These are phyloP conservation scores for Corbicula japonica DNA, from an alignment of 2,888 invertebrate species.

Conservation along the genomic window DNA sequence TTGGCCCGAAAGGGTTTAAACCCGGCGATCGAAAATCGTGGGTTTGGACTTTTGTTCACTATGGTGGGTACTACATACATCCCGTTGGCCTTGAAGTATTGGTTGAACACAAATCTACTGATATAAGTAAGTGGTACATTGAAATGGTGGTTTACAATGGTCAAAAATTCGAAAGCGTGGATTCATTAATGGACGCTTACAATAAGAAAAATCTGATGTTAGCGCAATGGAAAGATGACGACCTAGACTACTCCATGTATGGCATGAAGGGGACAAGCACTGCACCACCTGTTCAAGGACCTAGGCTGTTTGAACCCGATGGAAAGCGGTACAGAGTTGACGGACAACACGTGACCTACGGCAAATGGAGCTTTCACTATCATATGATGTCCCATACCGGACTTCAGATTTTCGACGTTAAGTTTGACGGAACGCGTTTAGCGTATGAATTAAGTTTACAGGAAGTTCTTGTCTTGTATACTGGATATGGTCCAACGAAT, in stretches of 20 bases:
- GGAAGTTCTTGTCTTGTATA: slow-evolving; percentile 77
- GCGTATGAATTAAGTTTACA: slow-evolving; percentile 81
- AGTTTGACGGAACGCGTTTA: slow-evolving; percentile 74
- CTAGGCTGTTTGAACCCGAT: slow-evolving; percentile 75
- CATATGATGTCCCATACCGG: slow-evolving; percentile 73
- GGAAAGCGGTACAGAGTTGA: slow-evolving; percentile 77
- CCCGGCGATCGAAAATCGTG: slow-evolving; percentile 71
- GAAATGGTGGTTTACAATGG: slow-evolving; percentile 74
- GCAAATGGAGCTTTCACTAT: slow-evolving; percentile 80
- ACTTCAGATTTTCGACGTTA: slow-evolving; percentile 72
- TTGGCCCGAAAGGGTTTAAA: slow-evolving; percentile 69
- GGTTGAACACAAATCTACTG: slow-evolving; percentile 68
- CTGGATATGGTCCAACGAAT: slow-evolving; percentile 73
- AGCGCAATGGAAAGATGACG: slow-evolving; percentile 4
- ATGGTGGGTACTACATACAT: slow-evolving; percentile 74
- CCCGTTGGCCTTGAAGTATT: slow-evolving; percentile 77
- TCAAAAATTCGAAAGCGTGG: slow-evolving; percentile 63
- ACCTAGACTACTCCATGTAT: slow-evolving; percentile 23
- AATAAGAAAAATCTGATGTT: slow-evolving; percentile 25
- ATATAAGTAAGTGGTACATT: slow-evolving; percentile 69
- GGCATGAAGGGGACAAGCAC: slow-evolving; percentile 10
- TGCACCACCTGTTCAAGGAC: slow-evolving; percentile 61
- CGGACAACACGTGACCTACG: slow-evolving; percentile 76
- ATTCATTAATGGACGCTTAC: slow-evolving; percentile 67
- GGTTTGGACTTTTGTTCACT: slow-evolving; percentile 70